Conservation (phyloP, 2,113 vertebrate genomes). For the Passer domesticus region DNA sequence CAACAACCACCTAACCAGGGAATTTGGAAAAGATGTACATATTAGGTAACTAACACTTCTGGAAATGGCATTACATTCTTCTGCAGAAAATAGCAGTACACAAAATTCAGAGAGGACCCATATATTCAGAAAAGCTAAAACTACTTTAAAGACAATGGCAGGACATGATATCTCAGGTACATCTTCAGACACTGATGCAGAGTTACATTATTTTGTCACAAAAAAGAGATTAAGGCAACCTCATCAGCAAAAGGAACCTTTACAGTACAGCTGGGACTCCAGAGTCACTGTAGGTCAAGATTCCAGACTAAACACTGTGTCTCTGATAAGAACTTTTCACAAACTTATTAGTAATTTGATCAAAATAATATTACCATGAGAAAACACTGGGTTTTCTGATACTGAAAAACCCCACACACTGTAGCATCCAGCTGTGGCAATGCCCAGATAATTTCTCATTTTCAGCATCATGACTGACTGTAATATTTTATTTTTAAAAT, state of each 20-base stretch:
- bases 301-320: neutral
- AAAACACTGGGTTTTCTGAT: neutral
- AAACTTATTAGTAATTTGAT: neutral
- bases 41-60: neutral
- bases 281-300: neutral
- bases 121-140: neutral
- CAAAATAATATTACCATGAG: neutral
- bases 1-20: neutral
- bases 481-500: neutral
- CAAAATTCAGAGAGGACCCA: neutral
- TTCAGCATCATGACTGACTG: neutral
- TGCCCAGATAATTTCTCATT: neutral
- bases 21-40: neutral
- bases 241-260: neutral
- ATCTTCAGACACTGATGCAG: neutral
- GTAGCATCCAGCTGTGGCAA: neutral
- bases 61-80: neutral
- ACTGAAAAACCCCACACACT: neutral
- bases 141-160: neutral
- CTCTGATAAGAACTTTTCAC: neutral
- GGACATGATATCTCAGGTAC: neutral
- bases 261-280: neutral
- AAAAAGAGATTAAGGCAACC: neutral
- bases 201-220: neutral
- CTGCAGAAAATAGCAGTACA: neutral